Percentiles rank a stretch among this genome's conserved stretches.
Evolutionary conservation across 2,888 invertebrate genomes (phyloP).

Genomic region (Clostera curtula): DNA sequence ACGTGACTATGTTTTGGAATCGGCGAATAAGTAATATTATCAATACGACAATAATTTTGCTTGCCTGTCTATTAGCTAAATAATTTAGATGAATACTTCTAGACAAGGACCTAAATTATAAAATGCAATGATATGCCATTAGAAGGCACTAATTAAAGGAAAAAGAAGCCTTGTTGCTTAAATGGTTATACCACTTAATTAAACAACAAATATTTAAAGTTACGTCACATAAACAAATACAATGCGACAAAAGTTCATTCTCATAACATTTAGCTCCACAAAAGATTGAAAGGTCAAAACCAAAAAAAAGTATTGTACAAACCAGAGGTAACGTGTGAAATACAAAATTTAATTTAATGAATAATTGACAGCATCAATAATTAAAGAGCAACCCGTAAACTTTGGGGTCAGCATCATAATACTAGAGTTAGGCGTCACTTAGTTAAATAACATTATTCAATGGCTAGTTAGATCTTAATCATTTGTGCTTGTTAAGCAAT

Average conservation of each 20-base stretch:
- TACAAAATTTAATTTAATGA: slow-evolving; percentile 36
- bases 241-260: slow-evolving; percentile 2
- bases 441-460: slow-evolving; percentile 1
- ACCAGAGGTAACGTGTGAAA: slow-evolving; percentile 11
- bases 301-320: slow-evolving; percentile 3
- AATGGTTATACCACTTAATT: too few relatives aligned
- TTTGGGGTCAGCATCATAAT: slow-evolving; percentile 16
- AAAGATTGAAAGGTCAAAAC: slow-evolving; percentile 13
- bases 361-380: slow-evolving; percentile 46
- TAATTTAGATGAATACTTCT: too few relatives aligned
- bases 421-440: slow-evolving; percentile 5
- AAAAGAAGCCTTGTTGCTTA: too few relatives aligned
- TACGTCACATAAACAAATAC: slow-evolving; percentile 9
- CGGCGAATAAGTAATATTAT: too few relatives aligned
- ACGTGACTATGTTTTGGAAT: too few relatives aligned
- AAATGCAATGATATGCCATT: too few relatives aligned
- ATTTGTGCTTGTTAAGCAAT: not conserved
- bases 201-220: too few relatives aligned
- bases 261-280: slow-evolving; percentile 1
- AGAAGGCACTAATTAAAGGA: too few relatives aligned
- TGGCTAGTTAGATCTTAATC: slow-evolving; percentile 1
- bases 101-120: too few relatives aligned
- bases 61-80: too few relatives aligned
- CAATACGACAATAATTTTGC: too few relatives aligned
- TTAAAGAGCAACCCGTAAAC: slow-evolving; percentile 26